Evolutionary conservation across 2,113 vertebrate species (phyloP).

Genomic region (Pollimyrus isidori): DNA sequence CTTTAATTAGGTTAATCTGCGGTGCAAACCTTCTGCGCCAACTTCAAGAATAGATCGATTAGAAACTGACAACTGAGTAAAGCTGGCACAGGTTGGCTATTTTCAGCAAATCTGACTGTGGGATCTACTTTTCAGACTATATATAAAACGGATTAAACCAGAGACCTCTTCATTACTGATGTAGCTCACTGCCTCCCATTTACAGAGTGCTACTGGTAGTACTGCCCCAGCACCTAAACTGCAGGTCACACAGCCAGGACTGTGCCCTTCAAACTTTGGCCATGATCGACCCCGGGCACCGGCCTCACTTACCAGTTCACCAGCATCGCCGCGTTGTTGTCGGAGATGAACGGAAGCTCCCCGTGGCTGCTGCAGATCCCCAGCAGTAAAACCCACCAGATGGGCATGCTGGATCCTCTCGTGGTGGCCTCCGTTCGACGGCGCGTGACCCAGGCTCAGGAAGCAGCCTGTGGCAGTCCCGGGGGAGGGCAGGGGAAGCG

Average conservation of each 20-base stretch:
- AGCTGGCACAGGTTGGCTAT: neutral
- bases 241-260: neutral
- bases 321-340: slow-evolving; percentile 83
- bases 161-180: neutral
- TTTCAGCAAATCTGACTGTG: slow-evolving; percentile 9
- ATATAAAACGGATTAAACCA: neutral
- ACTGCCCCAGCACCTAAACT: neutral
- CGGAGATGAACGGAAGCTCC: slow-evolving; percentile 80
- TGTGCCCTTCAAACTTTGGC: neutral
- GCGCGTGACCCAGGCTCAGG: slow-evolving; percentile 38
- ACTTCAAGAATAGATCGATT: slow-evolving; percentile 49
- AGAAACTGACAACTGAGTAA: slow-evolving; percentile 27
- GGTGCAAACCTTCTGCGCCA: slow-evolving; percentile 53
- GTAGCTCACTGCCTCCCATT: neutral
- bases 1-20: slow-evolving; percentile 62
- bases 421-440: slow-evolving; percentile 39
- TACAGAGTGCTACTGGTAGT: neutral
- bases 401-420: slow-evolving; percentile 52
- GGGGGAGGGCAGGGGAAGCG: slow-evolving; percentile 36
- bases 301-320: slow-evolving; percentile 83
- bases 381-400: slow-evolving; percentile 75
- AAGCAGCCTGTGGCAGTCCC: slow-evolving; percentile 31
- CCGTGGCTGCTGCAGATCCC: slow-evolving; percentile 66
- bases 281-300: neutral
- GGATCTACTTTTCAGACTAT: neutral